A percentile compares a stretch with the other conserved stretches of the same genome.
Conservation (phyloP, 1,140 invertebrate species). For the Nasonia giraulti region DNA sequence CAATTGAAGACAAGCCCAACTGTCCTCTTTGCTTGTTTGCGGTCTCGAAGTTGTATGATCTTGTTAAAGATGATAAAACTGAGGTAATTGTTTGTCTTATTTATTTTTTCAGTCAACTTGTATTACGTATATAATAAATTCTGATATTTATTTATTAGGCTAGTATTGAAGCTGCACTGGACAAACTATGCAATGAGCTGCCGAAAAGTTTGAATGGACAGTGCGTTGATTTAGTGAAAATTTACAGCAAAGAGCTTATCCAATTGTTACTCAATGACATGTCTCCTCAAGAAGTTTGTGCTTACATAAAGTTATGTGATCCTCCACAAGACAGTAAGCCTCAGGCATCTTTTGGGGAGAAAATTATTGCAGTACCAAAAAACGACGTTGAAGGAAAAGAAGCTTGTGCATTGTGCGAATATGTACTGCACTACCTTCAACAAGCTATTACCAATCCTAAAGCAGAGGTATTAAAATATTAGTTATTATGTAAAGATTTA, state of each 20-base stretch:
- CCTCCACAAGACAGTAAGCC: constrained; percentile 60
- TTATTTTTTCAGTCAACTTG: not conserved
- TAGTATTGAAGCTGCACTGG: constrained; percentile 80
- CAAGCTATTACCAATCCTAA: constrained; percentile 80
- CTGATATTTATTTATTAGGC: constrained; percentile 6
- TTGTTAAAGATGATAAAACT: constrained; percentile 81
- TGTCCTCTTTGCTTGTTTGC: constrained; percentile 89
- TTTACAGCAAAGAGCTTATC: constrained; percentile 84
- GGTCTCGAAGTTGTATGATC: constrained; percentile 81
- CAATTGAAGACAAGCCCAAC: constrained; percentile 76
- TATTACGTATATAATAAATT: not conserved
- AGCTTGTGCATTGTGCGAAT: constrained; percentile 87
- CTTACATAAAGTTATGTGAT: constrained; percentile 82
- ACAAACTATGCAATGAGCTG: constrained; percentile 84
- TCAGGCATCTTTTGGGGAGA: constrained; percentile 62
- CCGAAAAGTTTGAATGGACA: constrained; percentile 78
- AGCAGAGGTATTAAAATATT: constrained; percentile 76
- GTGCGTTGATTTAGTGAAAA: constrained; percentile 86
- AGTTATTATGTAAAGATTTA: constrained; percentile 30
- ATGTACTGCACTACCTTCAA: constrained; percentile 87
- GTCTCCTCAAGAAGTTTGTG: constrained; percentile 85
- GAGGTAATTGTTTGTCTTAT: constrained; percentile 73
- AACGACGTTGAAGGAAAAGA: constrained; percentile 68
- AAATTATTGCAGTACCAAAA: constrained; percentile 49
- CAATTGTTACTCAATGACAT: constrained; percentile 86